Conservation (phyloP, 2,888 invertebrate species). For the Aphidius colemani region DNA sequence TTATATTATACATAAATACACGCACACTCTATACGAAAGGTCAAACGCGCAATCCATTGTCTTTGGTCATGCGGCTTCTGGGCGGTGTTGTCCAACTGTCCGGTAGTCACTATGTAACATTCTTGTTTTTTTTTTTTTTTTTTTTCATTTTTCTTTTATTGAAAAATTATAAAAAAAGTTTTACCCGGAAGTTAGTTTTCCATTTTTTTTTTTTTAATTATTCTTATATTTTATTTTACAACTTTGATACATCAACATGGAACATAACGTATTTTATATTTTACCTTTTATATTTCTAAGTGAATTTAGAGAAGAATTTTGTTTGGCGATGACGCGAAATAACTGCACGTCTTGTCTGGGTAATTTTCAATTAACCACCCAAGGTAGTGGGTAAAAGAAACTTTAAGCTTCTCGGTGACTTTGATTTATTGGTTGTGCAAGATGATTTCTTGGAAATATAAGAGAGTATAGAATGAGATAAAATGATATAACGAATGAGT, state of each 20-base stretch:
- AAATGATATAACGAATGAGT: no score
- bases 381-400: conserved; percentile 20
- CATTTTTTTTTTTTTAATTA: conserved; percentile 7
- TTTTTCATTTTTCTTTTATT: conserved; percentile 4
- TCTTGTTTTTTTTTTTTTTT: conserved; percentile 18
- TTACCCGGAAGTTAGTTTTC: conserved; percentile 21
- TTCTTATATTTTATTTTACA: no score
- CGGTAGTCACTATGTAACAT: conserved; percentile 18
- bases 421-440: conserved; percentile 18
- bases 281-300: no score
- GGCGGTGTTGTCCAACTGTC: conserved; percentile 19
- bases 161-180: neutral
- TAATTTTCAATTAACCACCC: conserved; percentile 26
- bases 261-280: no score
- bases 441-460: conserved; percentile 17
- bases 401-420: neutral
- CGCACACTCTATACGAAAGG: conserved; percentile 12
- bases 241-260: no score
- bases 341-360: conserved; percentile 17
- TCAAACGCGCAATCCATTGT: conserved; percentile 17
- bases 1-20: conserved; percentile 7
- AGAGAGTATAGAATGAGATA: no score
- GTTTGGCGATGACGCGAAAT: conserved; percentile 22
- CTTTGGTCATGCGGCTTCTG: conserved; percentile 16
- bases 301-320: conserved; percentile 16